Conservation (phyloP, 2,888 invertebrate genomes). For the Apantesis nais region DNA sequence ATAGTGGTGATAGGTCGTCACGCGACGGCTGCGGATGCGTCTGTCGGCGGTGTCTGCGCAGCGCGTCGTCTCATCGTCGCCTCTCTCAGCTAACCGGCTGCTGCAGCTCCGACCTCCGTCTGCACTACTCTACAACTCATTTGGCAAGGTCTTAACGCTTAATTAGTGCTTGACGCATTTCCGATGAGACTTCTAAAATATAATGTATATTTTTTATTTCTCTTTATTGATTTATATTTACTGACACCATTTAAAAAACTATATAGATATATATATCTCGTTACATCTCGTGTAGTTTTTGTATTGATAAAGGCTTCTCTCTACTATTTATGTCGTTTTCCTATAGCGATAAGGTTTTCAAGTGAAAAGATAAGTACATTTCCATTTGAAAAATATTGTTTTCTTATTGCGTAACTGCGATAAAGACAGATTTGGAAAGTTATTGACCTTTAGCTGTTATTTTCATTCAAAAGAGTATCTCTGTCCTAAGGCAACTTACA, state of each 20-base stretch:
- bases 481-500: slow-evolving; percentile 36
- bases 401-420: slow-evolving; percentile 37
- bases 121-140: slow-evolving; percentile 36
- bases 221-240: slow-evolving; percentile 33
- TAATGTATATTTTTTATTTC: slow-evolving; percentile 34
- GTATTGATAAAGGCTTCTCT: slow-evolving; percentile 23
- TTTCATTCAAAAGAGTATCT: slow-evolving; percentile 25
- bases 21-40: slow-evolving; percentile 68
- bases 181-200: slow-evolving; percentile 47
- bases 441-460: slow-evolving; percentile 35
- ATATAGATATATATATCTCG: slow-evolving; percentile 24
- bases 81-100: slow-evolving; percentile 36
- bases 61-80: slow-evolving; percentile 30
- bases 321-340: slow-evolving; percentile 28
- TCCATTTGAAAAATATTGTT: slow-evolving; percentile 33
- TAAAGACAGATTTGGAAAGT: slow-evolving; percentile 27
- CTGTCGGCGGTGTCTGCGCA: slow-evolving; percentile 61
- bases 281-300: slow-evolving; percentile 34
- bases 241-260: slow-evolving; percentile 15
- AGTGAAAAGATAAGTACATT: slow-evolving; percentile 30
- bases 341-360: slow-evolving; percentile 33
- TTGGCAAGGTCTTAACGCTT: slow-evolving; percentile 51
- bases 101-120: slow-evolving; percentile 43
- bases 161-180: slow-evolving; percentile 48
- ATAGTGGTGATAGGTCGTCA: slow-evolving; percentile 67